A percentile compares a stretch with the other conserved stretches of the same genome.
These are phyloP conservation scores for Phenacoccus solenopsis DNA, from an alignment of 1,140 invertebrate genomes.

Conservation along the genomic window DNA sequence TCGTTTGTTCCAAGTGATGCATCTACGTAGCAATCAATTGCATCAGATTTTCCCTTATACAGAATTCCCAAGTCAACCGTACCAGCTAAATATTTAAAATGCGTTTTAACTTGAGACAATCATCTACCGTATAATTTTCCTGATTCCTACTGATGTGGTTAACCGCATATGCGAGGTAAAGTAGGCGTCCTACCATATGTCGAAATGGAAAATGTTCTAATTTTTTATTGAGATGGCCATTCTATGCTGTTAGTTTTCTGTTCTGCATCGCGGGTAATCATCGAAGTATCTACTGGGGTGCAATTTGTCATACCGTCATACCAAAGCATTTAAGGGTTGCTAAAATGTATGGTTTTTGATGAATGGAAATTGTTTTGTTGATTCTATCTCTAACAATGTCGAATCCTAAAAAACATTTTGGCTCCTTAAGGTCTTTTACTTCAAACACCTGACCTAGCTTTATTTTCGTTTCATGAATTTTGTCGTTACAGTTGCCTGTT, in stretches of 20 bases:
- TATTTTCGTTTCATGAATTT: not conserved
- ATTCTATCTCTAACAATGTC: constrained; percentile 9
- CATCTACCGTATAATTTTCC: not conserved
- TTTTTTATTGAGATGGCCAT: too few relatives aligned
- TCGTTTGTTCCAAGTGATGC: constrained; percentile 22
- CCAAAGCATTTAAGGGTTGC: not conserved
- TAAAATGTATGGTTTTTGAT: not conserved
- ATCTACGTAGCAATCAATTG: constrained; percentile 24
- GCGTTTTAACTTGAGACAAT: constrained; percentile 9
- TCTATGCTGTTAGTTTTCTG: not conserved
- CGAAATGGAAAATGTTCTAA: too few relatives aligned
- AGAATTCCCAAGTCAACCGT: constrained; percentile 18
- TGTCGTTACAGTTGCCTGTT: not conserved
- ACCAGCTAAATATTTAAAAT: constrained; percentile 23
- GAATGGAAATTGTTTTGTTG: not conserved
- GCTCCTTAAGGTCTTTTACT: constrained; percentile 7
- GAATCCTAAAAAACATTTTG: not conserved
- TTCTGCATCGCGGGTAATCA: not conserved
- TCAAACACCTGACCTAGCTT: constrained; percentile 3
- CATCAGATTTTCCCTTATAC: constrained; percentile 20
- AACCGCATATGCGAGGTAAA: not conserved
- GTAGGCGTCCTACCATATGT: too few relatives aligned
- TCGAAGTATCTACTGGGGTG: not conserved
- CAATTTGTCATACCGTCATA: not conserved
- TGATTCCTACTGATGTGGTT: not conserved